Percentiles rank a stretch among this genome's conserved stretches.
phyloP scores from a whole-genome alignment of 2,888 invertebrate species.

The Sminthurinus aureus region DNA sequence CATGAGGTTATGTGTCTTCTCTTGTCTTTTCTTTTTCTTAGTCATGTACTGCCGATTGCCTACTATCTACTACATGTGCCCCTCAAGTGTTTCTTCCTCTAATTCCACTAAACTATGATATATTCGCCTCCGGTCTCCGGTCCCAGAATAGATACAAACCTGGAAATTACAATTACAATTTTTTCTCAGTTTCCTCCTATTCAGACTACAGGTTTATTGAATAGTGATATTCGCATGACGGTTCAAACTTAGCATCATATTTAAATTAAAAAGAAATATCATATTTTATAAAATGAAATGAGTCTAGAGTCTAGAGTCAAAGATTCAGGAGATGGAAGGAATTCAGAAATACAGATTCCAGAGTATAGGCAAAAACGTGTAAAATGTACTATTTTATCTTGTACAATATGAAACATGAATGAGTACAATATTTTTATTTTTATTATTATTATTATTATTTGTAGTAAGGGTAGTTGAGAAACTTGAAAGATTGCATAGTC shows the following conservation, averaged over 20 bases:
- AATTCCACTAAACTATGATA: too few relatives aligned
- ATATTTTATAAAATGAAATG: too few relatives aligned
- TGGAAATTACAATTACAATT: not conserved
- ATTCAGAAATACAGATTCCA: not conserved
- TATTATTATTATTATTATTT: too few relatives aligned
- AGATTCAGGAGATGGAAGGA: not conserved
- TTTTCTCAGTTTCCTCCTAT: not conserved
- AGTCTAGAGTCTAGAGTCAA: not conserved
- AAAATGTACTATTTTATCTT: too few relatives aligned
- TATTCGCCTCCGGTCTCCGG: not conserved
- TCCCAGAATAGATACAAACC: too few relatives aligned
- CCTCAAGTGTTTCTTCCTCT: not conserved
- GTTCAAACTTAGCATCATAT: too few relatives aligned
- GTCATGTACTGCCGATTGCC: not conserved
- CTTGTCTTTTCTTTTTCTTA: too few relatives aligned
- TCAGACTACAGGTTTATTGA: not conserved
- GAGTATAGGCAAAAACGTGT: too few relatives aligned
- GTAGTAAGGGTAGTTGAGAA: too few relatives aligned
- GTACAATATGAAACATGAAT: too few relatives aligned
- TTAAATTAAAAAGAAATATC: too few relatives aligned
- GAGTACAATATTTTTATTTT: constrained; percentile 27
- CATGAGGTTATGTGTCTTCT: not conserved
- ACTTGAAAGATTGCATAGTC: too few relatives aligned
- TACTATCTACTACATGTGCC: not conserved
- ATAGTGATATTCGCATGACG: not conserved